These are phyloP conservation scores for Conger conger DNA, from an alignment of 2,113 vertebrate genomes.

Conservation along the genomic window DNA sequence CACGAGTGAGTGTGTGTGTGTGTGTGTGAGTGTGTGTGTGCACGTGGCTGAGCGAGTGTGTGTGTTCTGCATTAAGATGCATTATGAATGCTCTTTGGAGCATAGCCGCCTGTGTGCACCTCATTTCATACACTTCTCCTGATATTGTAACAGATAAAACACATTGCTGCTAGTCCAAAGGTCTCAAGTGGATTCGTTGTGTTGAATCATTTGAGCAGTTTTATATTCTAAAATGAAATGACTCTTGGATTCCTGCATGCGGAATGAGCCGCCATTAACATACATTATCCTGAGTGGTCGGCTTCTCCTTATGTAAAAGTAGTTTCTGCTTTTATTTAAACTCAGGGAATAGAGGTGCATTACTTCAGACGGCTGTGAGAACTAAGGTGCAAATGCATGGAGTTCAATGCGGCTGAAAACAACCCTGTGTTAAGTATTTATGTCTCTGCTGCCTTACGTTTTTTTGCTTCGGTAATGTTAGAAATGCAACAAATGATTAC, in stretches of 20 bases:
- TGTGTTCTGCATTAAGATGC: background rate
- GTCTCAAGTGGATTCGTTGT: background rate
- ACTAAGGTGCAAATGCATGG: background rate
- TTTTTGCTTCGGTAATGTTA: background rate
- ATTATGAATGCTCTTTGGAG: background rate
- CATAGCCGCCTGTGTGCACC: background rate
- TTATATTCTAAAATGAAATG: slow-evolving; percentile 11
- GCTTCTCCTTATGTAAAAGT: slow-evolving; percentile 11
- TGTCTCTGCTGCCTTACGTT: background rate
- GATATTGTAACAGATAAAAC: slow-evolving; percentile 13
- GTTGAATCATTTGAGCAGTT: background rate
- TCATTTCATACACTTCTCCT: background rate
- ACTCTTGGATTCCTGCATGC: background rate
- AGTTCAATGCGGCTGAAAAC: background rate
- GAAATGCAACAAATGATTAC: background rate
- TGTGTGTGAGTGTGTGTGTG: background rate
- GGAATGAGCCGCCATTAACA: slow-evolving; percentile 12
- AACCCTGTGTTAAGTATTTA: background rate
- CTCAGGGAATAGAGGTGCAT: background rate
- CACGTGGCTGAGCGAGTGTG: background rate
- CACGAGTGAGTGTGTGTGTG: too few species aligned
- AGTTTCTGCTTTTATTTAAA: background rate
- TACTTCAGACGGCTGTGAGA: background rate
- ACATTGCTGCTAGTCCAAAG: background rate
- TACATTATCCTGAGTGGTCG: slow-evolving; percentile 5